Evolutionary conservation across 2,888 invertebrate species (phyloP).

Genomic region (Agrotis segetum): DNA sequence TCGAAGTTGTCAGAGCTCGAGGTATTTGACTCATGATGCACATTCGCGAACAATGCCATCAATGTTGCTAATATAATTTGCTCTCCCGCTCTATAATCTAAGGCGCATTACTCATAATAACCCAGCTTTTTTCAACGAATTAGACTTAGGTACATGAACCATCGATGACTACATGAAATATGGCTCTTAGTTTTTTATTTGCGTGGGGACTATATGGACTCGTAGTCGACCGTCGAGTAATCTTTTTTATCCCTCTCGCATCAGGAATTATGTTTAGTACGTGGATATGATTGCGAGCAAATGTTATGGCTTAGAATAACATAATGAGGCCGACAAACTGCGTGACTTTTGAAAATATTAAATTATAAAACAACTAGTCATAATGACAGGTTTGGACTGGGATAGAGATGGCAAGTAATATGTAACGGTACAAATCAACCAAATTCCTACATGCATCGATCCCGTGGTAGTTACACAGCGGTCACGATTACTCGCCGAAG

Average conservation of each 20-base stretch:
- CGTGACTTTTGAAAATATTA: slow-evolving; percentile 75
- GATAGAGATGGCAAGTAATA: slow-evolving; percentile 75
- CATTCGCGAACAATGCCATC: slow-evolving; percentile 79
- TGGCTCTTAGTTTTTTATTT: slow-evolving; percentile 67
- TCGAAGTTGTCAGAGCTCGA: slow-evolving; percentile 32
- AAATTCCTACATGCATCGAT: slow-evolving; percentile 86
- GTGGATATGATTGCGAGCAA: slow-evolving; percentile 68
- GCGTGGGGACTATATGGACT: slow-evolving; percentile 66
- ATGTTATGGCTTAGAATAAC: slow-evolving; percentile 67
- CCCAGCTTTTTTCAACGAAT: slow-evolving; percentile 76
- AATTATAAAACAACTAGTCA: slow-evolving; percentile 72
- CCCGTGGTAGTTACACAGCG: slow-evolving; percentile 80
- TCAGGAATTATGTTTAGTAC: slow-evolving; percentile 66
- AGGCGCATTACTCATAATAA: slow-evolving; percentile 82
- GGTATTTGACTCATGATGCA: slow-evolving; percentile 70
- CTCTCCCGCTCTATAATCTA: slow-evolving; percentile 82
- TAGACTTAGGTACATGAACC: slow-evolving; percentile 71
- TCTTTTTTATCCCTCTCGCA: slow-evolving; percentile 63
- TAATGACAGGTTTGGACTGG: slow-evolving; percentile 77
- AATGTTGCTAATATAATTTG: slow-evolving; percentile 84
- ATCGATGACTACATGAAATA: slow-evolving; percentile 72
- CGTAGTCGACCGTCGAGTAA: slow-evolving; percentile 57
- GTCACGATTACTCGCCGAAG: slow-evolving; percentile 85
- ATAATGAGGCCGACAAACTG: slow-evolving; percentile 68
- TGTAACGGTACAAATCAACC: slow-evolving; percentile 81